phyloP scores from a whole-genome alignment of 1,140 invertebrate genomes.

The Drosophila kikkawai region DNA sequence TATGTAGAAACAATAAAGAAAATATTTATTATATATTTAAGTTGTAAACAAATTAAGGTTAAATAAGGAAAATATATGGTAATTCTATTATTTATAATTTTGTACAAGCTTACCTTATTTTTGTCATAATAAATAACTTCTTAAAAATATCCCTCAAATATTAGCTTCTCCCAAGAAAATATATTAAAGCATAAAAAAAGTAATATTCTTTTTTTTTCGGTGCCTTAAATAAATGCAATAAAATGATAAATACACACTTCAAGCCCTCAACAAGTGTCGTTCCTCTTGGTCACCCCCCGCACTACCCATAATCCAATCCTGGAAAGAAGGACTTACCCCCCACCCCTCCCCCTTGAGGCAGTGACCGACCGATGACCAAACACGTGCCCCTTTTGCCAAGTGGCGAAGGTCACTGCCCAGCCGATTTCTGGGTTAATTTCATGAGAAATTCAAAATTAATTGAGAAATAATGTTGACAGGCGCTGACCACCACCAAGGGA shows the following conservation, averaged over 20 bases:
- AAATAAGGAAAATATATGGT: no score
- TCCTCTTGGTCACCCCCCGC: not conserved
- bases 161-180: not conserved
- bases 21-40: no score
- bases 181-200: not conserved
- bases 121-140: no score
- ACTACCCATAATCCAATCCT: constrained; percentile 33
- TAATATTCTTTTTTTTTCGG: not conserved
- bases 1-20: no score
- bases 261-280: constrained; percentile 31
- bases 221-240: constrained; percentile 59
- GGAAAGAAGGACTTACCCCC: not conserved
- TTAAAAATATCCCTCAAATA: no score
- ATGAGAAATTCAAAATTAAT: constrained; percentile 84
- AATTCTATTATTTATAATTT: no score
- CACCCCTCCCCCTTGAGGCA: not conserved
- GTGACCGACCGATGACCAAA: constrained; percentile 31
- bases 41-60: no score
- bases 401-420: constrained; percentile 77
- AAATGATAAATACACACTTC: constrained; percentile 43
- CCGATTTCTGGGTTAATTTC: constrained; percentile 81
- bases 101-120: no score
- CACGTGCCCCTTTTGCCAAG: constrained; percentile 57
- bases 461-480: constrained; percentile 84
- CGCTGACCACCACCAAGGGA: constrained; percentile 60